phyloP scores from a whole-genome alignment of 64 coral and sea anemone species.

The Montipora cactus region DNA sequence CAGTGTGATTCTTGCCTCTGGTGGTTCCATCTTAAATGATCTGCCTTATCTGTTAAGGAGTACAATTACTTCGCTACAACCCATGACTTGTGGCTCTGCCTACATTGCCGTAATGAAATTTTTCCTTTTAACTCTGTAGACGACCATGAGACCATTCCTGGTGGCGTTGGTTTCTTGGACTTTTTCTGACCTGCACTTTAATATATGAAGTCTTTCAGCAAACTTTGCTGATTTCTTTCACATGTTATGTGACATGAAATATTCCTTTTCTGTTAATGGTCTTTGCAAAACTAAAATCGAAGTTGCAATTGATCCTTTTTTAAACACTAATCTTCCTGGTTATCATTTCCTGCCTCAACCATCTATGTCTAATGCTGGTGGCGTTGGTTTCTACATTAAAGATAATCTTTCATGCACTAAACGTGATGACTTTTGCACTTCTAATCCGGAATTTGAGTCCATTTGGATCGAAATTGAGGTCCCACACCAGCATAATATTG shows the following conservation, averaged over 20 bases:
- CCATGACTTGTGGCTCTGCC: too few relatives aligned
- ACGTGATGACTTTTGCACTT: slow-evolving; percentile 5
- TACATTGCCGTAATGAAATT: slow-evolving; percentile 51
- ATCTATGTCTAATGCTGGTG: not conserved
- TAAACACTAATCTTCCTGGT: too few relatives aligned
- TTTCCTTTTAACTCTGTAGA: slow-evolving; percentile 40
- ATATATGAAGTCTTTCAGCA: slow-evolving; percentile 21
- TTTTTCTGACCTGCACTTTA: slow-evolving; percentile 7
- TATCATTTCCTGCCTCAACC: too few relatives aligned
- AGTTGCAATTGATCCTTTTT: too few relatives aligned
- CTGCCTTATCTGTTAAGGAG: slow-evolving; percentile 47
- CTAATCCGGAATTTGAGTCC: slow-evolving; percentile 7
- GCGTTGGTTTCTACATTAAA: not conserved
- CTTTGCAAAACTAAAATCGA: too few relatives aligned
- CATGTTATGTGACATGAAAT: too few relatives aligned
- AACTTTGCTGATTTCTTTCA: slow-evolving; percentile 3
- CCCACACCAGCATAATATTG: slow-evolving; percentile 39
- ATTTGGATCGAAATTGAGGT: slow-evolving; percentile 52
- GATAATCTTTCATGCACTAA: not conserved
- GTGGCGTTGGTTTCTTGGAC: not conserved
- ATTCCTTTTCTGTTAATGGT: too few relatives aligned
- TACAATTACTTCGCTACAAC: slow-evolving; percentile 38
- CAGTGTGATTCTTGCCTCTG: slow-evolving; percentile 58
- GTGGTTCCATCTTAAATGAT: slow-evolving; percentile 65
- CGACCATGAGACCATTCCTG: not conserved